These are phyloP conservation scores for Neosalanx taihuensis DNA, from an alignment of 2,797 vertebrate species.

Conservation along the genomic window DNA sequence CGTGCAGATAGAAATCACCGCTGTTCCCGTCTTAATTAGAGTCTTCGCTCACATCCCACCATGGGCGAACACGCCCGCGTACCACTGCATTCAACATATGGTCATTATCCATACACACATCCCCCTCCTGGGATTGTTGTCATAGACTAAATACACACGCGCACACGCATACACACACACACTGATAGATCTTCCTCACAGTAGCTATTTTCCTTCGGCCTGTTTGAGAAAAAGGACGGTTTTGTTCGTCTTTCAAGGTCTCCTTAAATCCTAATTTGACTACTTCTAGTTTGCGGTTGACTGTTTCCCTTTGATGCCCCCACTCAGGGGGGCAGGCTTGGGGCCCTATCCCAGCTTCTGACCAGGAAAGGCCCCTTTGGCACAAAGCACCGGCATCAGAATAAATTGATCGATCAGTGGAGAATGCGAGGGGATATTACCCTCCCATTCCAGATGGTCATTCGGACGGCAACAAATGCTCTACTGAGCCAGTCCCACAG, in stretches of 20 bases:
- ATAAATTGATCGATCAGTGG: slow-evolving; percentile 67
- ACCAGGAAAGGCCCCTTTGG: slow-evolving; percentile 25
- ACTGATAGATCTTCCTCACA: slow-evolving; percentile 30
- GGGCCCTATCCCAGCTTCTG: slow-evolving; percentile 18
- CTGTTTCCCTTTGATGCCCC: slow-evolving; percentile 20
- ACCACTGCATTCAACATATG: slow-evolving; percentile 63
- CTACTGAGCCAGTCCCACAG: slow-evolving; percentile 63
- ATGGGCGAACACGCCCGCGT: slow-evolving; percentile 56
- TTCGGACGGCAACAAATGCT: slow-evolving; percentile 73
- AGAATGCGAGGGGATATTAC: slow-evolving; percentile 60
- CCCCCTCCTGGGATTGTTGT: slow-evolving; percentile 45
- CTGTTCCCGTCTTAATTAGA: slow-evolving; percentile 73
- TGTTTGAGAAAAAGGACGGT: slow-evolving; percentile 33
- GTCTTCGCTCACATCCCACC: slow-evolving; percentile 59
- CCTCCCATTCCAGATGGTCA: slow-evolving; percentile 75
- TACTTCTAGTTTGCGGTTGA: slow-evolving; percentile 42
- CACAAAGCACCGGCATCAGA: slow-evolving; percentile 48
- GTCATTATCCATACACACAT: slow-evolving; percentile 50
- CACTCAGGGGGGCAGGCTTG: slow-evolving; percentile 9
- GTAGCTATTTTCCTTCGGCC: slow-evolving; percentile 49
- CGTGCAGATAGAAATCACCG: slow-evolving; percentile 63
- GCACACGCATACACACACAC: slow-evolving; percentile 25
- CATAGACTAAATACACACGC: slow-evolving; percentile 31
- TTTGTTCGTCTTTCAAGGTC: slow-evolving; percentile 52
- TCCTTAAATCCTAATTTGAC: slow-evolving; percentile 49